These are phyloP conservation scores for Idris sp. DNA, from an alignment of 1,140 invertebrate species.

Conservation along the genomic window DNA sequence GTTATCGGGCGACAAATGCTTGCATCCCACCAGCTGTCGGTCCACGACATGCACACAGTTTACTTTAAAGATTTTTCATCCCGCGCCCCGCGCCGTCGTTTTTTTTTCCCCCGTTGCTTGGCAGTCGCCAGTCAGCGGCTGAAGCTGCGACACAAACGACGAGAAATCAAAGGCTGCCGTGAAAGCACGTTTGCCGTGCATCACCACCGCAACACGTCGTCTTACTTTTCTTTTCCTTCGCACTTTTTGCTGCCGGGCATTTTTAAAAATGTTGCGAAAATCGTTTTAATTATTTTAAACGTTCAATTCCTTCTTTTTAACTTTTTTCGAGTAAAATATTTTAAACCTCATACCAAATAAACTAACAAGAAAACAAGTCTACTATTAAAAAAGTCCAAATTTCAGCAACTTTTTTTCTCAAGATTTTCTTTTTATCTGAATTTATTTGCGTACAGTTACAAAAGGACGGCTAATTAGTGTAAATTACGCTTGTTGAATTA, in stretches of 20 bases:
- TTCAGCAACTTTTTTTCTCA: neutral
- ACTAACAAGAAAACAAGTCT: too few relatives aligned
- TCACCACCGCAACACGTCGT: constrained; percentile 46
- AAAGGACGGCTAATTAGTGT: constrained; percentile 47
- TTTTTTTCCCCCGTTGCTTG: constrained; percentile 53
- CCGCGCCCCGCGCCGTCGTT: constrained; percentile 50
- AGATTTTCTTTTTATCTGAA: neutral
- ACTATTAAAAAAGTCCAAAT: too few relatives aligned
- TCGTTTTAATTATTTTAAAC: constrained; percentile 46
- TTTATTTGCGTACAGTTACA: constrained; percentile 1
- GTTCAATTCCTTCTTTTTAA: too few relatives aligned
- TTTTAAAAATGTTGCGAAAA: constrained; percentile 40
- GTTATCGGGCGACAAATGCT: constrained; percentile 69
- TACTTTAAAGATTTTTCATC: constrained; percentile 71
- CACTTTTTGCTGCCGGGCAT: constrained; percentile 20
- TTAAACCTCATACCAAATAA: too few relatives aligned
- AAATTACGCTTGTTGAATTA: constrained; percentile 25
- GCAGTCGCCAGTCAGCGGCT: constrained; percentile 49
- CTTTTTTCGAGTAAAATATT: too few relatives aligned
- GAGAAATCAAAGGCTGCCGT: constrained; percentile 63
- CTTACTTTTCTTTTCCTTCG: constrained; percentile 47
- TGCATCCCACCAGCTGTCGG: constrained; percentile 65
- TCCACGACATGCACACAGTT: constrained; percentile 68
- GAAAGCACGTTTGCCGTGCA: constrained; percentile 30
- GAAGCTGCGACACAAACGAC: constrained; percentile 53